phyloP scores from a whole-genome alignment of 2,113 vertebrate genomes.

The Tetrao urogallus region DNA sequence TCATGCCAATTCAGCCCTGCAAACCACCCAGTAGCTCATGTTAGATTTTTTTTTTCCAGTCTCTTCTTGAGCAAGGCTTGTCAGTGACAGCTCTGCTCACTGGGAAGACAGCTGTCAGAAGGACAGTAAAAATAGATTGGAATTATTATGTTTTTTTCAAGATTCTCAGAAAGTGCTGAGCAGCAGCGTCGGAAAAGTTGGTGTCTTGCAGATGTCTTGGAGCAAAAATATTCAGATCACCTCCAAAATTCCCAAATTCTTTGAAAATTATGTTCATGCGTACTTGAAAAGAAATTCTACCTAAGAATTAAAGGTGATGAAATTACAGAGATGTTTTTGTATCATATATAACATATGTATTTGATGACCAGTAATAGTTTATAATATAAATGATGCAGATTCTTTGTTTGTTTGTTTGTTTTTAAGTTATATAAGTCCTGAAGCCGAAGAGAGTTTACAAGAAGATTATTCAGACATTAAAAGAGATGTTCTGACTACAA shows the following conservation, averaged over 20 bases:
- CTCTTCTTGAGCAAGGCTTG: not conserved
- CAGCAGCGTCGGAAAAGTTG: constrained; percentile 16
- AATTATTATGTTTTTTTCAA: not conserved
- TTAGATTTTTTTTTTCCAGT: not conserved
- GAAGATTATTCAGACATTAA: not conserved
- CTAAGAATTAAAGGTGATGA: not conserved
- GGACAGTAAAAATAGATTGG: constrained; percentile 45
- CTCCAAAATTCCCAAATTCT: not conserved
- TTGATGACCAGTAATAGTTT: not conserved
- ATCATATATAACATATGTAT: accelerated
- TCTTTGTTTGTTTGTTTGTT: not conserved
- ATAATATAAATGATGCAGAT: not conserved
- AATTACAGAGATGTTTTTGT: not conserved
- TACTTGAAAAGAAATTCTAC: not conserved
- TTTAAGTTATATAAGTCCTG: not conserved
- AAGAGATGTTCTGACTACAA: not conserved
- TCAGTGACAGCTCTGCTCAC: constrained; percentile 24
- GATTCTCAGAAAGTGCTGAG: constrained; percentile 48
- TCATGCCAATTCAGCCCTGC: not conserved
- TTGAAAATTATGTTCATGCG: not conserved
- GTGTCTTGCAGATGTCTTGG: constrained; percentile 17
- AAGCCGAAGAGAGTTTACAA: not conserved
- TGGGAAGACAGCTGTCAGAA: constrained; percentile 44
- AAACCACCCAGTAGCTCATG: not conserved
- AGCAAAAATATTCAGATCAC: constrained; percentile 12